These are phyloP conservation scores for Pachyseris speciosa DNA, from an alignment of 64 coral and sea anemone genomes.

Conservation along the genomic window DNA sequence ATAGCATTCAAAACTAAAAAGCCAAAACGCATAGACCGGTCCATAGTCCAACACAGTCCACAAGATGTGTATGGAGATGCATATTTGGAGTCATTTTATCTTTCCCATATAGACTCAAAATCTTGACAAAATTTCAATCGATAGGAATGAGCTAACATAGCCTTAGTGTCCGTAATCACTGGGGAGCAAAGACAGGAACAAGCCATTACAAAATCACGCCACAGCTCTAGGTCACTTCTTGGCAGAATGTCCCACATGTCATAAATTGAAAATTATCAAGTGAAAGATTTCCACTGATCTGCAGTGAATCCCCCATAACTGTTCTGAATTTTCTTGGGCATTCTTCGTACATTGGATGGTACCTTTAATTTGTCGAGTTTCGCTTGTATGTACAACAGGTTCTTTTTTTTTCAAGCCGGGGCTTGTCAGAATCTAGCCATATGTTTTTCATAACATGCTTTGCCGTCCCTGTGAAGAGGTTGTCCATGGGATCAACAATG, in stretches of 20 bases:
- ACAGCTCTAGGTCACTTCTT: conserved; percentile 60
- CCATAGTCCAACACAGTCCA: conserved; percentile 44
- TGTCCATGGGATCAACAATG: conserved; percentile 70
- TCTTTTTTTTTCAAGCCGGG: conserved; percentile 40
- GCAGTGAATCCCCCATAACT: conserved; percentile 76
- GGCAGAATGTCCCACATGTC: conserved; percentile 46
- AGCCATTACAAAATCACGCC: conserved; percentile 69
- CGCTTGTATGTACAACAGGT: conserved; percentile 44
- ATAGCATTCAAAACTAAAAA: conserved; percentile 68
- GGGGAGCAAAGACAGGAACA: conserved; percentile 47
- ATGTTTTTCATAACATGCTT: conserved; percentile 67
- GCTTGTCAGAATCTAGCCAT: conserved; percentile 58
- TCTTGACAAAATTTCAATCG: background rate
- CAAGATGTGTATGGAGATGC: conserved; percentile 46
- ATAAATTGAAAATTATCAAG: conserved; percentile 63
- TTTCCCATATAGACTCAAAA: conserved; percentile 45
- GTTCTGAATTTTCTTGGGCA: too few species aligned
- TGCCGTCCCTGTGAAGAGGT: conserved; percentile 67
- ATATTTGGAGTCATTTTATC: conserved; percentile 39
- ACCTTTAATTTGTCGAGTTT: conserved; percentile 62
- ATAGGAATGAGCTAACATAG: conserved; percentile 51
- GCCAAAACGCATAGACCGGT: conserved; percentile 69
- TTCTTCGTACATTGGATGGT: conserved; percentile 48
- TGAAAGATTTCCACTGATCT: conserved; percentile 78
- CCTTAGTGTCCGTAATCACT: conserved; percentile 44